Conservation (phyloP, 2,113 vertebrate genomes). For the Oenanthe oenanthe region DNA sequence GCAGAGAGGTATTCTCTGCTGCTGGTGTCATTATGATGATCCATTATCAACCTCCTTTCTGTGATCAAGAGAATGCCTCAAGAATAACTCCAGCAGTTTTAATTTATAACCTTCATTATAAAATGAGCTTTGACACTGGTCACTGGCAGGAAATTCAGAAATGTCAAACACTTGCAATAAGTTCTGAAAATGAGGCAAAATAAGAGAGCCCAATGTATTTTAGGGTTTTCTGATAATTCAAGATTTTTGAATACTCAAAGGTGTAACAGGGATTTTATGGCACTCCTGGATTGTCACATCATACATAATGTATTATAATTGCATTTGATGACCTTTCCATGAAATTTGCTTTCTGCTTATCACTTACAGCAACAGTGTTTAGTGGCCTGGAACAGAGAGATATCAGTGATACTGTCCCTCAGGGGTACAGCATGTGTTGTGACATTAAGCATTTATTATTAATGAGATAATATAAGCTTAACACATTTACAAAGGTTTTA, state of each 20-base stretch:
- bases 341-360: not conserved
- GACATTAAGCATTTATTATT: not conserved
- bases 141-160: not conserved
- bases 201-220: not conserved
- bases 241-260: not conserved
- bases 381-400: not conserved
- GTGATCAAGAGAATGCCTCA: not conserved
- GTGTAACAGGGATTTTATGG: not conserved
- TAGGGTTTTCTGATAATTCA: not conserved
- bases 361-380: not conserved
- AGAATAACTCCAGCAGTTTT: not conserved
- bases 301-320: not conserved
- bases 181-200: not conserved
- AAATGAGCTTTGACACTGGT: not conserved
- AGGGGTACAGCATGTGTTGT: not conserved
- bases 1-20: not conserved
- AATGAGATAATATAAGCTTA: not conserved
- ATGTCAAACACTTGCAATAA: not conserved
- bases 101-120: not conserved
- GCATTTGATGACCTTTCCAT: not conserved
- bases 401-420: fast-evolving
- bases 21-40: fast-evolving
- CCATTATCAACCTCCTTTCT: not conserved
- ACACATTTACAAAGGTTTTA: not conserved
- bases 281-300: not conserved